Conservation (phyloP, 2,888 invertebrate species). For the Deilephila elpenor region DNA sequence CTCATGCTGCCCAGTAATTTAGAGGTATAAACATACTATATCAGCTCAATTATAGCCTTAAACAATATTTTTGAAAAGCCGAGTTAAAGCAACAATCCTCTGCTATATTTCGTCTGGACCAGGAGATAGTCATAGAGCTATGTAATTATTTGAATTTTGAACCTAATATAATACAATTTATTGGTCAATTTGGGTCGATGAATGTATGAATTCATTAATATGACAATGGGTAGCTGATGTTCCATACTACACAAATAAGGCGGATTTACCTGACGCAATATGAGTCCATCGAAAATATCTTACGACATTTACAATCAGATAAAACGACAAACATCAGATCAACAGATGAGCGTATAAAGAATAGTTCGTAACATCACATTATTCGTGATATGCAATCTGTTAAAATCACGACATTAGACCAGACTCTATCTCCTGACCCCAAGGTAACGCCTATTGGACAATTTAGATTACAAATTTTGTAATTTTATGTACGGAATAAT, state of each 20-base stretch:
- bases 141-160: too few relatives aligned
- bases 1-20: not conserved
- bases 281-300: not conserved
- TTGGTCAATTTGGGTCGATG: too few relatives aligned
- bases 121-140: too few relatives aligned
- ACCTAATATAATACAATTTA: too few relatives aligned
- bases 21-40: not conserved
- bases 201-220: too few relatives aligned
- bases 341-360: not conserved
- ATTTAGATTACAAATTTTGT: conserved; percentile 6
- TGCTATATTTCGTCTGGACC: too few relatives aligned
- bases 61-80: too few relatives aligned
- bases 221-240: too few relatives aligned
- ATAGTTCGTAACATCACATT: conserved; percentile 4
- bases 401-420: conserved; percentile 43
- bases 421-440: conserved; percentile 44
- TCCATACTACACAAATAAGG: too few relatives aligned
- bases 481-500: too few relatives aligned
- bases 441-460: conserved; percentile 36
- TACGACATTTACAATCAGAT: not conserved
- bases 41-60: too few relatives aligned
- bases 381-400: conserved; percentile 42
- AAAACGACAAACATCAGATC: not conserved
- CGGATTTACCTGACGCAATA: not conserved
- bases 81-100: too few relatives aligned